Evolutionary conservation across 2,888 invertebrate species (phyloP).

Genomic region (Apamea anceps): DNA sequence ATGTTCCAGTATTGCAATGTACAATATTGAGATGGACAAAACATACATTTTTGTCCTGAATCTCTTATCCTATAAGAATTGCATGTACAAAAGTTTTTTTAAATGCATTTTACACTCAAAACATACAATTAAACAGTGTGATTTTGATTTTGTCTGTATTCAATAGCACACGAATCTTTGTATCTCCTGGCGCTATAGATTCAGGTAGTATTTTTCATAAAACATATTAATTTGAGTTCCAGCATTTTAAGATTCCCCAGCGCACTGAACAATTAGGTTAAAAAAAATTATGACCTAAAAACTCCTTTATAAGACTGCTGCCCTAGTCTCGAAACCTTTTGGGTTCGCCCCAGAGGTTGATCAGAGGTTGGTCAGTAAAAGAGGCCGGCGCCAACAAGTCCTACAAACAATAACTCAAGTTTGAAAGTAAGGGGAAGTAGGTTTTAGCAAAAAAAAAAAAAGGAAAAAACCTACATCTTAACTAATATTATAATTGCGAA

Average conservation of each 20-base stretch:
- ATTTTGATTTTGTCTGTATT: not conserved
- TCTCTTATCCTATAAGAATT: no score
- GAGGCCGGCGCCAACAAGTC: slow-evolving; percentile 16
- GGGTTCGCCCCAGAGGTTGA: slow-evolving; percentile 4
- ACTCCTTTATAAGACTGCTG: not conserved
- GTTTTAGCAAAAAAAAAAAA: not conserved
- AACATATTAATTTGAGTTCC: not conserved
- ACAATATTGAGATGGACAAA: not conserved
- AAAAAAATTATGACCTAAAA: not conserved
- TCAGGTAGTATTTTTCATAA: not conserved
- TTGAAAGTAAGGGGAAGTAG: not conserved
- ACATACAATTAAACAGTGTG: not conserved
- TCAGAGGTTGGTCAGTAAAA: slow-evolving; percentile 17
- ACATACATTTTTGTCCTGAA: not conserved
- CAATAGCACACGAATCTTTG: not conserved
- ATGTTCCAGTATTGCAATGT: not conserved
- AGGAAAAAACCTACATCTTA: no score
- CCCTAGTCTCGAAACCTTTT: slow-evolving; percentile 18
- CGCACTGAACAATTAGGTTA: not conserved
- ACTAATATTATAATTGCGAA: no score
- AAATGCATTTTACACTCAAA: not conserved
- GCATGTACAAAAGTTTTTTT: no score
- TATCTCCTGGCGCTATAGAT: no score
- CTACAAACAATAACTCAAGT: slow-evolving; percentile 19
- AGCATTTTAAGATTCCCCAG: not conserved